Evolutionary conservation across 30 jellyfish, hydroid and myxozoan species (phyloP), one percentile per base, ranked within the genome.

Genomic region (Chironex yamaguchii): DNA sequence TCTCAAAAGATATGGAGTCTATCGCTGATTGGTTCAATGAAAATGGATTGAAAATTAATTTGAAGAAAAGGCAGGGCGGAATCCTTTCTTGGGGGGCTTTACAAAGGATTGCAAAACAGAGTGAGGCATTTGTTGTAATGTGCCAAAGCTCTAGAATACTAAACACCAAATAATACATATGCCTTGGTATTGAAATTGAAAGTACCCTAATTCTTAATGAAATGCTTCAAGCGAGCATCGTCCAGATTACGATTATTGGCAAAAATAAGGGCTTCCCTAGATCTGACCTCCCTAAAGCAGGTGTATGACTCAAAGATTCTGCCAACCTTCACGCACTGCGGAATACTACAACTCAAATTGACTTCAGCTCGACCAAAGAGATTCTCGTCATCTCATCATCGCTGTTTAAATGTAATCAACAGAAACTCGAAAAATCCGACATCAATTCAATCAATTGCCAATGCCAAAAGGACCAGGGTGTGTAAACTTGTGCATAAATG

Each of bases 1-100:
- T 81, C 48, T 63, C 91, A 64, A 24, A 81, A 33, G 77, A 62
- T 62, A 81, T 81, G 76, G 86, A 81, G 24, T 64, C 91, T 9
- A 36, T 81, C 35, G 62, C 76, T 27, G 85, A 66, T 27, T 33
- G 86, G 91, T 49, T 65, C 28, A 85, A 42, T 24, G 76, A 81
- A 66, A 81, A 81, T 81, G 86, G 76, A 12, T 49, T 66, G 62
- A 66, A 63, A 63, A 64, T 81, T 9, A 81, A 64, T 81, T 32
- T 81, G 76, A 66, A 81, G 23, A 81, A 81, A 66, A 76, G 86
- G 50, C 65, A 66, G 32, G 28, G 76, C 21, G 86, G 67, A 63
- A 29, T 69, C 13, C 67, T 31, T 36, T 42, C 22, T 54, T 53
- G 62, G 36, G 90, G 84, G 49, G 34, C 90, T 29, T 34, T 82